A percentile compares a stretch with the other conserved stretches of the same genome.
Conservation (phyloP, 2,888 invertebrate genomes). For the Ashinkailepas kermadecensis region DNA sequence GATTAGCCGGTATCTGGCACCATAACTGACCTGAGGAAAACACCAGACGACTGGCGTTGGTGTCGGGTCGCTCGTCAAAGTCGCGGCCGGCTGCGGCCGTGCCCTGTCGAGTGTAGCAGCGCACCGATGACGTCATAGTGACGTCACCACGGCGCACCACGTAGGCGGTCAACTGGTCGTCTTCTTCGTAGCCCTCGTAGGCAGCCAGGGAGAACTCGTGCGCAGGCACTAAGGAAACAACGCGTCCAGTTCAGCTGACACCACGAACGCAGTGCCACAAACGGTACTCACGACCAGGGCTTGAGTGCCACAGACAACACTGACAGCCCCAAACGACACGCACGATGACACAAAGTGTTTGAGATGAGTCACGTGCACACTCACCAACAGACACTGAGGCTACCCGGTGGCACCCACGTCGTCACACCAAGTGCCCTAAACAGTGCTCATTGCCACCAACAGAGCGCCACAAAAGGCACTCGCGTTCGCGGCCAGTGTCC, state of each 20-base stretch:
- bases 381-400: too few species aligned
- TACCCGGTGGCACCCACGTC: too few species aligned
- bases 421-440: too few species aligned
- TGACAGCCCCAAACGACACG: too few species aligned
- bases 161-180: conserved; percentile 37
- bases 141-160: conserved; percentile 40
- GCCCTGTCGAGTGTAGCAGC: conserved; percentile 42
- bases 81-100: conserved; percentile 39
- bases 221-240: conserved; percentile 38
- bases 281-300: too few species aligned
- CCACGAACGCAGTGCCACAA: too few species aligned
- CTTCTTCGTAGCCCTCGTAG: conserved; percentile 39
- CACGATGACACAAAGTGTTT: too few species aligned
- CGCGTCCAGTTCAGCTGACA: not conserved
- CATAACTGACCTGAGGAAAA: conserved; percentile 39
- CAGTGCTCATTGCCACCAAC: too few species aligned
- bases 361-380: too few species aligned
- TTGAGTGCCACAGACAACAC: too few species aligned
- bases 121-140: conserved; percentile 38
- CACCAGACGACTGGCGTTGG: conserved; percentile 38
- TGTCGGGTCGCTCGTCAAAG: conserved; percentile 40
- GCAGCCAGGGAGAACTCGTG: conserved; percentile 40
- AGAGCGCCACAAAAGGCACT: too few species aligned
- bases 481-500: too few species aligned
- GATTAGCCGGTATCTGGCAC: not conserved